Evolutionary conservation across 2,888 invertebrate genomes (phyloP).

Genomic region (Calameuta idolon): DNA sequence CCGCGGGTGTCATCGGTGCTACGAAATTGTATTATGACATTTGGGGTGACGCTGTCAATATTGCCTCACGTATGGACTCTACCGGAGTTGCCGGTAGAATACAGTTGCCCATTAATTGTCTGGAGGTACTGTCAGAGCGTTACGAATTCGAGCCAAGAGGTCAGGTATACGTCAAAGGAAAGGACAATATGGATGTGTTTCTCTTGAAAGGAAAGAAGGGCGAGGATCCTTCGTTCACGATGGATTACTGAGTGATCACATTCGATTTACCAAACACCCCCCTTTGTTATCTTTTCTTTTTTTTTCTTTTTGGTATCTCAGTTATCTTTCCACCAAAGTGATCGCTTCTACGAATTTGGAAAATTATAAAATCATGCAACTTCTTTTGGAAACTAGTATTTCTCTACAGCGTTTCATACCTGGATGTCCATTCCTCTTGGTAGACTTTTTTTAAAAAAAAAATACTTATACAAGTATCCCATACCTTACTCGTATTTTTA

Average conservation of each 20-base stretch:
- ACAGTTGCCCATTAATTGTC: slow-evolving; percentile 83
- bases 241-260: not conserved
- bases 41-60: slow-evolving; percentile 99
- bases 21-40: slow-evolving; percentile 97
- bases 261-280: not conserved
- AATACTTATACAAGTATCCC: not conserved
- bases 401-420: not conserved
- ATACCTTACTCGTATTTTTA: not conserved
- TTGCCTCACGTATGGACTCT: slow-evolving; percentile 97
- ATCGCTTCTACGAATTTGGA: not conserved
- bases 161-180: slow-evolving; percentile 95
- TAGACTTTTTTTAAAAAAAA: not conserved
- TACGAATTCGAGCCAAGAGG: slow-evolving; percentile 95
- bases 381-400: not conserved
- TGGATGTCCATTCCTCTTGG: not conserved
- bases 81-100: slow-evolving; percentile 90
- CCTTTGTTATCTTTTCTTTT: not conserved
- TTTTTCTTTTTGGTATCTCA: not conserved
- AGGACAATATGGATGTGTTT: slow-evolving; percentile 94
- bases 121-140: slow-evolving; percentile 76
- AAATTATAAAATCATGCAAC: not conserved
- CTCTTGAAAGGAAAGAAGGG: slow-evolving; percentile 73
- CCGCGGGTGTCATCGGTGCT: slow-evolving; percentile 96
- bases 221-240: not conserved
- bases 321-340: not conserved